phyloP scores from a whole-genome alignment of 64 coral and sea anemone species.

The Catalaphyllia jardinei region DNA sequence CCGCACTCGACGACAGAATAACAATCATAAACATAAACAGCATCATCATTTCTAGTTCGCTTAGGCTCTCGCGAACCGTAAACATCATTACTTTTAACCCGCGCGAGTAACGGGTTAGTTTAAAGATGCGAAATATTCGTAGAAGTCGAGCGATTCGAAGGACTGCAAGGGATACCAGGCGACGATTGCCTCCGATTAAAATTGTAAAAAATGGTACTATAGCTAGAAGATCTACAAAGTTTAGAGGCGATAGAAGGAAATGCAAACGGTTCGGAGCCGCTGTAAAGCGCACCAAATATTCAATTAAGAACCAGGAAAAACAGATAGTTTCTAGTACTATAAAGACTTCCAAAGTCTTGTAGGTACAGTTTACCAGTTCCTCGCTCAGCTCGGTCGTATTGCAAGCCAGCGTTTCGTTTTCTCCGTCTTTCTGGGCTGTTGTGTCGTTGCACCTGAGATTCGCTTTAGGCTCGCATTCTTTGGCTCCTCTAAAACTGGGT shows the following conservation, averaged over 20 bases:
- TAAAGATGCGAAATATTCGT: slow-evolving; percentile 80
- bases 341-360: slow-evolving; percentile 58
- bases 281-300: slow-evolving; percentile 77
- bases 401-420: slow-evolving; percentile 13
- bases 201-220: slow-evolving; percentile 90
- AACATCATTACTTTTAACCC: slow-evolving; percentile 80
- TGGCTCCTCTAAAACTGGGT: slow-evolving; percentile 34
- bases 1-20: slow-evolving; percentile 79
- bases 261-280: slow-evolving; percentile 60
- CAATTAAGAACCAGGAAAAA: slow-evolving; percentile 89
- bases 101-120: slow-evolving; percentile 85
- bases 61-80: slow-evolving; percentile 84
- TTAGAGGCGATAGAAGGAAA: slow-evolving; percentile 76
- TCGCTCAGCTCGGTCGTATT: background rate
- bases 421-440: background rate
- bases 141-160: slow-evolving; percentile 71
- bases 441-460: background rate
- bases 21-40: slow-evolving; percentile 82
- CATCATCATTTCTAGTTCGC: slow-evolving; percentile 89
- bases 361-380: slow-evolving; percentile 17
- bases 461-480: slow-evolving; percentile 10
- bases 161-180: slow-evolving; percentile 69
- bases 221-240: slow-evolving; percentile 84
- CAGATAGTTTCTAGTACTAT: slow-evolving; percentile 74
- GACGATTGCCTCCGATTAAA: slow-evolving; percentile 61